Conservation (phyloP, 2,888 invertebrate species). For the Leucozona laternaria region DNA sequence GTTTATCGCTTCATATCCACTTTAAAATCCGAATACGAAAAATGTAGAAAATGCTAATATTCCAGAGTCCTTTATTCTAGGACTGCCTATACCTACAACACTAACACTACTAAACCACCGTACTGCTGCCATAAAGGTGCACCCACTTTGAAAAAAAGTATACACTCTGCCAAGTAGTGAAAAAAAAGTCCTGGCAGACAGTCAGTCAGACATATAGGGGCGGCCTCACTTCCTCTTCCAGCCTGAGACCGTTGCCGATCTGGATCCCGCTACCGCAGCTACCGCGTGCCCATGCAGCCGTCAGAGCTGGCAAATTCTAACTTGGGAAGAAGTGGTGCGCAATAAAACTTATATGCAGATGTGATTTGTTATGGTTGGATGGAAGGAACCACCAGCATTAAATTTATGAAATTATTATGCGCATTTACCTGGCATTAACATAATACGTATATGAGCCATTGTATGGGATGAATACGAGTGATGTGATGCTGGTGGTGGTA, state of each 20-base stretch:
- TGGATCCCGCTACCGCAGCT: neutral
- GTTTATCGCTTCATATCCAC: constrained; percentile 72
- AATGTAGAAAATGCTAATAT: constrained; percentile 74
- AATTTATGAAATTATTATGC: constrained; percentile 77
- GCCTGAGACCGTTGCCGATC: neutral
- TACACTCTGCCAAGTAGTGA: constrained; percentile 42
- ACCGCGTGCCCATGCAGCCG: constrained; percentile 43
- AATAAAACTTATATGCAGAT: constrained; percentile 76
- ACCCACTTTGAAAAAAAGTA: constrained; percentile 52
- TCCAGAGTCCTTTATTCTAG: constrained; percentile 52
- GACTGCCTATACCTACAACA: neutral
- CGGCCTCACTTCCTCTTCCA: constrained; percentile 40
- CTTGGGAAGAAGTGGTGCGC: constrained; percentile 60
- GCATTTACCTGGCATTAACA: constrained; percentile 76
- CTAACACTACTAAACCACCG: neutral
- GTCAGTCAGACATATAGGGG: constrained; percentile 63
- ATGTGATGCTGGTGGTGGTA: constrained; percentile 4
- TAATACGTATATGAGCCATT: constrained; percentile 75
- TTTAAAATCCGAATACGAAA: constrained; percentile 71
- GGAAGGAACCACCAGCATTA: constrained; percentile 75
- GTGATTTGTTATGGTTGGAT: constrained; percentile 76
- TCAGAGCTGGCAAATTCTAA: constrained; percentile 48
- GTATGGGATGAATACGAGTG: constrained; percentile 58
- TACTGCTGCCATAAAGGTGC: constrained; percentile 34
- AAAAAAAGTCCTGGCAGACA: constrained; percentile 58